phyloP scores from a whole-genome alignment of 30 jellyfish, hydroid and myxozoan genomes.

The Pseudorhiza aurosa region DNA sequence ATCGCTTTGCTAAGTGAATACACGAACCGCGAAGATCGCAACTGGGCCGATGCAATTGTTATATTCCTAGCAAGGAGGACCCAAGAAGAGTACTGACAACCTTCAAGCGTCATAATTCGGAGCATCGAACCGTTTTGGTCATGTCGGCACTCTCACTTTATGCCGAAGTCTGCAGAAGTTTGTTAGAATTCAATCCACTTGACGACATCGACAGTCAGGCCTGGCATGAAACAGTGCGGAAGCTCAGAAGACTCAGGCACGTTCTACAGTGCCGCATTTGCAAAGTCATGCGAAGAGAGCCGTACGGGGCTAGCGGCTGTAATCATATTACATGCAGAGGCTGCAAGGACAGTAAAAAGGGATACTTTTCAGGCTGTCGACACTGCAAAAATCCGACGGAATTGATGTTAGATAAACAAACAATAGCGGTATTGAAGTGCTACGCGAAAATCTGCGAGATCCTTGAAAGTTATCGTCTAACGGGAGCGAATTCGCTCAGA shows the following conservation, averaged over 20 bases:
- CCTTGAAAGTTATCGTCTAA: constrained; percentile 34
- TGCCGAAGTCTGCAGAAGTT: constrained; percentile 36
- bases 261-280: constrained; percentile 80
- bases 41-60: background rate
- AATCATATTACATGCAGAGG: constrained; percentile 69
- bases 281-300: constrained; percentile 62
- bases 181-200: constrained; percentile 31
- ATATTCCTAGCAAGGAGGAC: background rate
- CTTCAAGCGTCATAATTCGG: background rate
- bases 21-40: constrained; percentile 7
- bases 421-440: constrained; percentile 54
- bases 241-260: constrained; percentile 63
- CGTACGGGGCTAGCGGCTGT: constrained; percentile 68
- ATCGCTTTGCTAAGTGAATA: background rate
- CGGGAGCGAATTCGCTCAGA: constrained; percentile 30
- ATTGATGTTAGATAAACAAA: constrained; percentile 47
- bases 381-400: constrained; percentile 58
- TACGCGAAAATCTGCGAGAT: constrained; percentile 85
- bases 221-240: constrained; percentile 66
- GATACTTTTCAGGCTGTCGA: constrained; percentile 63
- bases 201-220: constrained; percentile 24
- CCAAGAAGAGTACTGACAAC: background rate
- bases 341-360: constrained; percentile 54
- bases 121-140: too few species aligned
- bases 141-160: constrained; percentile 55